Base-by-base conservation (phyloP, 2,888 invertebrate genomes). In the Drosophila anomelani region DNA sequence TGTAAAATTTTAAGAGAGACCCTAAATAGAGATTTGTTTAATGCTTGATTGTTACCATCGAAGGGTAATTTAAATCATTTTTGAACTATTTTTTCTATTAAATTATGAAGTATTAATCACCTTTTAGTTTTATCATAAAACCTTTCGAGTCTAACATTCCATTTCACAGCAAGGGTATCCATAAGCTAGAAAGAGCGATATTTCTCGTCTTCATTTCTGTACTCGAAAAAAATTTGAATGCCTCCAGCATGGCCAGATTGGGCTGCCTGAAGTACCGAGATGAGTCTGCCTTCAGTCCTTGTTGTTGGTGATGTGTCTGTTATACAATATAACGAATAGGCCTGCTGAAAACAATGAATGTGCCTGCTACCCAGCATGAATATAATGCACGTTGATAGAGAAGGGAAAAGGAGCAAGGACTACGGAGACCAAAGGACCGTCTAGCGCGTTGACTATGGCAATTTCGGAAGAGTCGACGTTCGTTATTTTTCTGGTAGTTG, bases 321-420 rank as follows among this genome's bases (percentile, higher is more conserved):
- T 76, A 72, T 75, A 79, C 76, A 84, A 84, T 77, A 76, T 78
- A 64, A 66, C 76, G 55, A 77, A 64, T 78, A 83, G 80, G 85
- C 76, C 78, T 77, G 70, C 84, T 78, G 68, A 68, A 80, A 85
- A 80, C 85, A 83, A 83, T 78, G 78, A 75, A 61, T 74, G 57
- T 54, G 53, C 64, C 70, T 53, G 46, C 53, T 20, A 43, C 49
- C 26, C 70, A 70, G 77, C 75, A 71, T 84, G 77, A 76, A 79
- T 75, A 76, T 74, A 81, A 78, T 81, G 82, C 75, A 82, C 72
- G 75, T 62, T 51, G 73, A 73, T 66, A 58, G 56, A 57, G 53
- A 23, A 17, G 61, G 29, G 41, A 68, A 38, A 43, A 58, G 38
- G 29, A 43, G n/a, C n/a, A 44, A 17, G 46, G 38, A 32, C 26